Percentiles rank a stretch among this genome's conserved stretches.
Evolutionary conservation across 2,113 vertebrate species (phyloP).

Genomic region (Paralichthys olivaceus): DNA sequence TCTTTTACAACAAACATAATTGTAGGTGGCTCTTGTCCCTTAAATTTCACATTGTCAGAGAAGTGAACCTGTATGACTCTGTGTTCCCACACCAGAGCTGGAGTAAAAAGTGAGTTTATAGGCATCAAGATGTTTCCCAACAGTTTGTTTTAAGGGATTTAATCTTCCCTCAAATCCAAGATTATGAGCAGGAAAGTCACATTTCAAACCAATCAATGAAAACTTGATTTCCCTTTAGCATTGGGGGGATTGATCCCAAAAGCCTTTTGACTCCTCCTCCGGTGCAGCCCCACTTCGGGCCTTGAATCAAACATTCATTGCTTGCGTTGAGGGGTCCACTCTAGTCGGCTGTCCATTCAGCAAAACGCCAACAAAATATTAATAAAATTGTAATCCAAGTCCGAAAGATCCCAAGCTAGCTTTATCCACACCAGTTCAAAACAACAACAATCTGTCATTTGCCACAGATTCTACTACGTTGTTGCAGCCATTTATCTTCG

Average conservation of each 20-base stretch:
- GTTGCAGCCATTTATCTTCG: slow-evolving; percentile 25
- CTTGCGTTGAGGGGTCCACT: slow-evolving; percentile 10
- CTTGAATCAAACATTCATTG: slow-evolving; percentile 51
- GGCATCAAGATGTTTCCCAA: slow-evolving; percentile 18
- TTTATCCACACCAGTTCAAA: slow-evolving; percentile 40
- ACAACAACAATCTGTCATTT: neutral
- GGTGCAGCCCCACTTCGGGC: slow-evolving; percentile 32
- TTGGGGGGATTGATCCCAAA: slow-evolving; percentile 44
- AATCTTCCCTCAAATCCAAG: slow-evolving; percentile 42
- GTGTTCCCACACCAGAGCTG: slow-evolving; percentile 23
- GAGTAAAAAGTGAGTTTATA: slow-evolving; percentile 33
- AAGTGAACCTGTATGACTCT: slow-evolving; percentile 8
- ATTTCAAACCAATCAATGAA: slow-evolving; percentile 74
- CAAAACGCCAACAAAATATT: slow-evolving; percentile 32
- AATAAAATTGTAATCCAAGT: slow-evolving; percentile 44
- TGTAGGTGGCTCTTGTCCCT: slow-evolving; percentile 8
- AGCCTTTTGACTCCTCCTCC: slow-evolving; percentile 49
- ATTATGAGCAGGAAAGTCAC: slow-evolving; percentile 60
- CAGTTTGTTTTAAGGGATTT: slow-evolving; percentile 10
- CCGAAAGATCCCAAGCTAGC: slow-evolving; percentile 19
- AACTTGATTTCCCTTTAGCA: slow-evolving; percentile 68
- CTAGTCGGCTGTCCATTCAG: neutral
- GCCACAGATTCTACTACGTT: neutral
- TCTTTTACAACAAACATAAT: slow-evolving; percentile 2
- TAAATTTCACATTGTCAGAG: neutral